phyloP scores from a whole-genome alignment of 2,888 invertebrate genomes.

The Vanessa cardui region DNA sequence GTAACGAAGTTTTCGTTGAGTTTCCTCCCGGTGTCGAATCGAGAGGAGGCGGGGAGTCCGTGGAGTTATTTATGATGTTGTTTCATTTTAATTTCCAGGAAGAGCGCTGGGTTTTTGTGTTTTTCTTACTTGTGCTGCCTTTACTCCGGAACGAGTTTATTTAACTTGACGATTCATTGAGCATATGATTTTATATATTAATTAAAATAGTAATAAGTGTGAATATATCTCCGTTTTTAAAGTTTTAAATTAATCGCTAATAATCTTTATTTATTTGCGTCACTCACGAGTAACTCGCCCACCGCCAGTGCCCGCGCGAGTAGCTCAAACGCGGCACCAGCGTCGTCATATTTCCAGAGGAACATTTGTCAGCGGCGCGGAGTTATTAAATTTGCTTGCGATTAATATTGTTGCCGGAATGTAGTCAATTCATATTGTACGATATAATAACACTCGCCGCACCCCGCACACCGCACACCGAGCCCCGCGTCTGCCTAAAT shows the following conservation, averaged over 20 bases:
- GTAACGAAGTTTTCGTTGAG: slow-evolving; percentile 29
- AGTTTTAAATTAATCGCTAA: no score
- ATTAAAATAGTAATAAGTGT: no score
- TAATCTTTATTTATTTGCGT: no score
- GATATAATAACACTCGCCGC: neutral
- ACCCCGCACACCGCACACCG: neutral
- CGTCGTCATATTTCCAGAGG: slow-evolving; percentile 16
- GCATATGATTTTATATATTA: no score
- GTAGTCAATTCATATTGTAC: slow-evolving; percentile 11
- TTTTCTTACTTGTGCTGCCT: slow-evolving; percentile 28
- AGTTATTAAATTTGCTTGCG: slow-evolving; percentile 24
- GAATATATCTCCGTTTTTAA: no score
- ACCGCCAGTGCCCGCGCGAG: neutral
- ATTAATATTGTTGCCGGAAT: slow-evolving; percentile 13
- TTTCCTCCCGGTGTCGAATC: slow-evolving; percentile 9
- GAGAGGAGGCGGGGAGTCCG: slow-evolving; percentile 9
- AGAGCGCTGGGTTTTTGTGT: slow-evolving; percentile 40
- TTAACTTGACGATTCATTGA: no score
- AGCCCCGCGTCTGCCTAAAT: neutral
- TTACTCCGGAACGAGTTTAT: neutral
- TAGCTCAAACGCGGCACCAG: neutral
- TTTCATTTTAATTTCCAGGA: slow-evolving; percentile 49
- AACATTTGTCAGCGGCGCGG: slow-evolving; percentile 15
- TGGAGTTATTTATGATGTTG: slow-evolving; percentile 49
- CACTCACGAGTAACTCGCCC: neutral